These are phyloP conservation scores for Catamblyrhynchus diadema DNA, from an alignment of 2,797 vertebrate genomes.

Conservation along the genomic window DNA sequence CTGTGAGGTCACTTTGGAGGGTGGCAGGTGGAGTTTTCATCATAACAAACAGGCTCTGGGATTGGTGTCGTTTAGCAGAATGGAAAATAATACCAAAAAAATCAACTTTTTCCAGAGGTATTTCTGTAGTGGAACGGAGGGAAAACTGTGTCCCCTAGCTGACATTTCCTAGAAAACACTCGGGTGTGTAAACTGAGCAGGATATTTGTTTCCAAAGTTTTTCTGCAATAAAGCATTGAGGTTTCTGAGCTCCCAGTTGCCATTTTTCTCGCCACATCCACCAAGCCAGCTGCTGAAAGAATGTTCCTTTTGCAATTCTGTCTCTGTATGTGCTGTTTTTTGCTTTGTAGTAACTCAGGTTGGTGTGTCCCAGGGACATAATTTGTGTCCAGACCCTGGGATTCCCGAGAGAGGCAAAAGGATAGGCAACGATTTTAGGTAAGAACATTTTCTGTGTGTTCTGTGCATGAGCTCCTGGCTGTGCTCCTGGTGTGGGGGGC, in stretches of 20 bases:
- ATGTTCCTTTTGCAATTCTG: constrained; percentile 62
- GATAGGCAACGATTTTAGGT: constrained; percentile 98
- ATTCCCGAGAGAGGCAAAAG: constrained; percentile 97
- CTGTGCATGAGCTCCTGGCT: neutral
- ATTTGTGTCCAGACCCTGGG: constrained; percentile 98
- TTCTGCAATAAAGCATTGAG: neutral
- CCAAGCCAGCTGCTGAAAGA: constrained; percentile 33
- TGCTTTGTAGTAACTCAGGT: constrained; percentile 94
- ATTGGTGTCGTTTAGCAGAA: neutral
- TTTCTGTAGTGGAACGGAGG: neutral
- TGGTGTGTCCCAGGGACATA: constrained; percentile 97
- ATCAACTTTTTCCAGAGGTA: neutral
- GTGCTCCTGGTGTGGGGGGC: neutral
- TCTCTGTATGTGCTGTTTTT: constrained; percentile 80
- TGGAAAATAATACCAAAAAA: no score
- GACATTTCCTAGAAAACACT: neutral
- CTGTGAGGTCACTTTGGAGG: neutral
- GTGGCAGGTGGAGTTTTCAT: neutral
- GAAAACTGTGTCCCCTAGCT: neutral
- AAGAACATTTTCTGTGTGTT: constrained; percentile 45
- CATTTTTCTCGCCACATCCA: constrained; percentile 65
- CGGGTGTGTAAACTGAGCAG: neutral
- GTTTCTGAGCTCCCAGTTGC: constrained; percentile 5
- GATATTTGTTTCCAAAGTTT: neutral
- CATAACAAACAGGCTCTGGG: neutral